These are phyloP conservation scores for Lacanobia wlatinum DNA, from an alignment of 2,888 invertebrate species.

Conservation along the genomic window DNA sequence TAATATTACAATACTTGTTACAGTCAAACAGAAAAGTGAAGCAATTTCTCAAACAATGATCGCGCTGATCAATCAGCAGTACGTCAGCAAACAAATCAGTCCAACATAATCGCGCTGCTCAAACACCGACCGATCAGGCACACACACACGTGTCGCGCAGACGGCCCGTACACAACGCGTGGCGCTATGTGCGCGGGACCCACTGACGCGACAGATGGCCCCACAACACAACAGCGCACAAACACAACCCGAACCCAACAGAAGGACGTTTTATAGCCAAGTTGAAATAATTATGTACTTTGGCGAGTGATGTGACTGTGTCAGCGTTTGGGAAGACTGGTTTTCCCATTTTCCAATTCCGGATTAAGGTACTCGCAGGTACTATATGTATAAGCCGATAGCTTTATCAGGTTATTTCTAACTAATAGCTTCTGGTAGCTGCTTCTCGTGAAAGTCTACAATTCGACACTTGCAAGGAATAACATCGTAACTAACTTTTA, in stretches of 20 bases:
- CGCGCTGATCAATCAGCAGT: background rate
- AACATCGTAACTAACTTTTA: too few species aligned
- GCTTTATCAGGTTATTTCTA: too few species aligned
- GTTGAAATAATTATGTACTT: background rate
- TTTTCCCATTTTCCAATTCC: background rate
- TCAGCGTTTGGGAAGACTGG: background rate
- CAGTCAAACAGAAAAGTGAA: background rate
- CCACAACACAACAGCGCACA: background rate
- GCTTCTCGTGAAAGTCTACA: too few species aligned
- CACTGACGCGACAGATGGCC: background rate
- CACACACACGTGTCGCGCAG: background rate
- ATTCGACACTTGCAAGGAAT: too few species aligned
- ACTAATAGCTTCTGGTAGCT: too few species aligned
- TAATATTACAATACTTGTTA: background rate
- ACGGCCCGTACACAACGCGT: background rate
- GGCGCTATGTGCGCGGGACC: background rate
- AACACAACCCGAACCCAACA: background rate
- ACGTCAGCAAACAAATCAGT: background rate
- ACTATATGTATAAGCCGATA: too few species aligned
- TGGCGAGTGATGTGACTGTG: background rate
- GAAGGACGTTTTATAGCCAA: background rate
- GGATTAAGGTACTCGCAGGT: too few species aligned
- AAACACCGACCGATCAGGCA: background rate
- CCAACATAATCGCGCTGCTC: background rate
- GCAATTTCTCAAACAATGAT: conserved; percentile 1